Evolutionary conservation across 2,797 vertebrate species (phyloP), one percentile per base, ranked within the genome.

Genomic region (Dryobates pubescens): DNA sequence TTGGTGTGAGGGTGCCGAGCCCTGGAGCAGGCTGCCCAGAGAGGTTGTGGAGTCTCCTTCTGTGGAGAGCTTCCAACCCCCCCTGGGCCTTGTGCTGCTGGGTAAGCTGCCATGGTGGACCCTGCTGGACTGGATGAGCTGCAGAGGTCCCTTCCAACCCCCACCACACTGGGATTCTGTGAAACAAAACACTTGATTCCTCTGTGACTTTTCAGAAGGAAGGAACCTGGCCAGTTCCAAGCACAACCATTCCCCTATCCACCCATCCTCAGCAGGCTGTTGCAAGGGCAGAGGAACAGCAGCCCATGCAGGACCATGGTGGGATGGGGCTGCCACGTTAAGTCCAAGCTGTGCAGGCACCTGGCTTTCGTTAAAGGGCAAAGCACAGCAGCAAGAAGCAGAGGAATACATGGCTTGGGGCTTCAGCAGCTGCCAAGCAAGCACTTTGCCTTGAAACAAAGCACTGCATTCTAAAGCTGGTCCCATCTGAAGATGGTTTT

Each of bases 231-330:
- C 38, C 75, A 41, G 62, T 6, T 68, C 13, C 3, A 30, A 49
- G 26, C 9, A 51, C 73, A 78, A 9, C 62, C 4, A 0, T 10
- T 15, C 24, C 88, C 80, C 80, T 53, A 29, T 68, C 32, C 47
- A 10, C 58, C 9, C 15, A 32, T 57, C 3, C 4, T 1, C 43
- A 8, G 57, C 9, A 4, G 16, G 64, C 57, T 13, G 0, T 2
- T 6, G 65, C 41, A 38, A 1, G 6, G 59, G 73, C 69, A 4
- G 69, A 11, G 65, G 38, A 6, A 6, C 20, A 51, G 43, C 10
- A 9, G 43, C 3, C 41, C 41, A 41, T 41, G 5, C 11, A 3
- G 65, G 43, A 51, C 43, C 26, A 4, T 53, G 64, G 7, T 34
- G 63, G 59, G 47, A 49, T 3, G 1, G 6, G 9, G 56, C 56